Base-by-base conservation (phyloP, 2,797 vertebrate species). In the Thaleichthys pacificus region DNA sequence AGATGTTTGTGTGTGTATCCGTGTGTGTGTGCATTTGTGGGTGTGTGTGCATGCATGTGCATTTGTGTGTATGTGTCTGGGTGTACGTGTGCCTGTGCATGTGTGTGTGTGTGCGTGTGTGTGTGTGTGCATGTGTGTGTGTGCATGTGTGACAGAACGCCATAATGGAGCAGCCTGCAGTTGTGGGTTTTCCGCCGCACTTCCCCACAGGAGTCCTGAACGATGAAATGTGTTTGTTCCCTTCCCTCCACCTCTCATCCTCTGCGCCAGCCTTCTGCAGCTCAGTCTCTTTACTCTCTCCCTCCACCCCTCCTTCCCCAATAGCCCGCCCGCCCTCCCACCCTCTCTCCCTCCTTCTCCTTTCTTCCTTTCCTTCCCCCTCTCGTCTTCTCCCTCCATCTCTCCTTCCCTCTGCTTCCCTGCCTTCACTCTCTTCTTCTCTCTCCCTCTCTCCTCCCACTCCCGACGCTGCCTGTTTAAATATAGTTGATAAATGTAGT, bases 401-500 rank as follows among this genome's bases (percentile, higher is more conserved):
- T 24, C 49, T 66, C 15, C 22, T 42, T 38, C 14, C 11, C 9
- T 14, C 9, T 49, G 1, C 15, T 11, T 19, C 24, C 42, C 21
- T 38, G 14, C 22, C 14, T 19, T 22, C 11, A 4, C n/a, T 0
- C 11, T 15, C 26, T n/a, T n/a, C 28, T 4, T 1, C 32, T 64
- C 2, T 26, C 22, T 24, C 14, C n/a, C 38, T 26, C 21, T 14
- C 38, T 19, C 49, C 19, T 1, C 17, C 1, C 19, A 19, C 22
- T 28, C 14, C 17, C n/a, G 5, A 24, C 12, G 6, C 2, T 67
- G 47, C 65, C 26, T 42, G 26, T 66, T 67, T 67, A 66, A 66
- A 66, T 49, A 66, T 49, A 51, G 63, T 65, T 38, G 38, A 28
- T 68, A 68, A 30, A 62, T 58, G n/a, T 42, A 42, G 38, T 35